Conservation (phyloP, 2,888 invertebrate genomes). For the Idaea straminata region DNA sequence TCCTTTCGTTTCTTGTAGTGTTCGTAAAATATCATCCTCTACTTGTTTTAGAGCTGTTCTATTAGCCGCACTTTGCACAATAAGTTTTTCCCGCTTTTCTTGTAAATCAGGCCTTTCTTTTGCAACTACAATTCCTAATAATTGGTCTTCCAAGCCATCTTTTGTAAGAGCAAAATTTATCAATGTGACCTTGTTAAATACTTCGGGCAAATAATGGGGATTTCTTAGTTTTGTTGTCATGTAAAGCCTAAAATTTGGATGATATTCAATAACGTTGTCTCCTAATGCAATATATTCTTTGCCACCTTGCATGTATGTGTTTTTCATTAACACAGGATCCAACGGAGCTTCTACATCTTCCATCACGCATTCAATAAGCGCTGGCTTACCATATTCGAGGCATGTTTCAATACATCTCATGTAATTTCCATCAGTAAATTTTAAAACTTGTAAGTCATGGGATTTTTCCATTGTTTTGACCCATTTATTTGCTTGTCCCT, state of each 20-base stretch:
- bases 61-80: slow-evolving; percentile 89
- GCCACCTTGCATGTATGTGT: slow-evolving; percentile 87
- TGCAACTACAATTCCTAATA: slow-evolving; percentile 90
- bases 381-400: slow-evolving; percentile 88
- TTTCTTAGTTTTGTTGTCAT: slow-evolving; percentile 91
- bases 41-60: slow-evolving; percentile 89
- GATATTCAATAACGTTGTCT: slow-evolving; percentile 88
- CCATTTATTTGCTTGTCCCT: slow-evolving; percentile 93
- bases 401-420: slow-evolving; percentile 87
- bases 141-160: slow-evolving; percentile 90
- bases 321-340: slow-evolving; percentile 87
- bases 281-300: slow-evolving; percentile 88
- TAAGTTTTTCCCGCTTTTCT: slow-evolving; percentile 88
- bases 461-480: slow-evolving; percentile 90
- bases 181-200: slow-evolving; percentile 90
- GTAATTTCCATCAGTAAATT: slow-evolving; percentile 87
- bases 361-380: slow-evolving; percentile 87
- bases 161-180: slow-evolving; percentile 92
- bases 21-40: slow-evolving; percentile 93
- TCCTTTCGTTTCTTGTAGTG: slow-evolving; percentile 89
- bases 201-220: slow-evolving; percentile 92
- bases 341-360: slow-evolving; percentile 90
- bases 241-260: slow-evolving; percentile 87
- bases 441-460: slow-evolving; percentile 85
- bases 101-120: slow-evolving; percentile 92